Evolutionary conservation across 2,888 invertebrate genomes (phyloP).

Genomic region (Lordiphosa andalusiaca): DNA sequence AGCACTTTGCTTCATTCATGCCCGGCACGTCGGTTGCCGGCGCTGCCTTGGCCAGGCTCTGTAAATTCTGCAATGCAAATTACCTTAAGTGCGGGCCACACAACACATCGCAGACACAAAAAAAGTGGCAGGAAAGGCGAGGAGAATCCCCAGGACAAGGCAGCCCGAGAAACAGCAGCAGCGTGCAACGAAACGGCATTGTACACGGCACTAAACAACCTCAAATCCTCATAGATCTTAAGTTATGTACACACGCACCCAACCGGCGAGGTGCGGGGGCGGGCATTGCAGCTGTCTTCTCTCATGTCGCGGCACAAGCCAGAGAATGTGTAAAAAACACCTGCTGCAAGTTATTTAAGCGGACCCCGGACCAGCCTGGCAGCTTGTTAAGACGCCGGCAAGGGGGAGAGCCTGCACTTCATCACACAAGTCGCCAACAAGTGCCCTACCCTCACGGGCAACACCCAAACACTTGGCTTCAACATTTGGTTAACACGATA

Average conservation of each 20-base stretch:
- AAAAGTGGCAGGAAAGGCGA: slow-evolving; percentile 40
- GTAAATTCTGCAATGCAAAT: slow-evolving; percentile 76
- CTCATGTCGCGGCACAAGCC: slow-evolving; percentile 65
- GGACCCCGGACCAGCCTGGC: slow-evolving; percentile 33
- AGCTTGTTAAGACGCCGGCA: slow-evolving; percentile 63
- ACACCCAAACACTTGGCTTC: slow-evolving; percentile 70
- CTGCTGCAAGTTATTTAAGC: slow-evolving; percentile 72
- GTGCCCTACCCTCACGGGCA: slow-evolving; percentile 49
- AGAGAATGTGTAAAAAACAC: slow-evolving; percentile 75
- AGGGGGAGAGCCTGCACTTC: slow-evolving; percentile 68
- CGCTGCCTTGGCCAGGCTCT: slow-evolving; percentile 68
- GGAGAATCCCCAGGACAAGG: slow-evolving; percentile 12
- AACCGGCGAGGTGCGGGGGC: slow-evolving; percentile 11
- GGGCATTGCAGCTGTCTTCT: slow-evolving; percentile 62
- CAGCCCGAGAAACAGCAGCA: slow-evolving; percentile 23
- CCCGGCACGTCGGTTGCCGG: slow-evolving; percentile 66
- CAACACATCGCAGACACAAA: slow-evolving; percentile 70
- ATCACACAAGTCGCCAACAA: slow-evolving; percentile 62
- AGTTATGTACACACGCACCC: slow-evolving; percentile 60
- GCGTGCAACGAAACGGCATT: slow-evolving; percentile 38
- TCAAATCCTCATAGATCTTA: slow-evolving; percentile 75
- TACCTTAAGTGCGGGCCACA: slow-evolving; percentile 75
- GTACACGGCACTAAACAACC: slow-evolving; percentile 75
- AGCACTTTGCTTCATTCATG: slow-evolving; percentile 76
- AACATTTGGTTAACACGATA: slow-evolving; percentile 73